These are phyloP conservation scores for Microchirus variegatus DNA, from an alignment of 2,797 vertebrate genomes.

Conservation along the genomic window DNA sequence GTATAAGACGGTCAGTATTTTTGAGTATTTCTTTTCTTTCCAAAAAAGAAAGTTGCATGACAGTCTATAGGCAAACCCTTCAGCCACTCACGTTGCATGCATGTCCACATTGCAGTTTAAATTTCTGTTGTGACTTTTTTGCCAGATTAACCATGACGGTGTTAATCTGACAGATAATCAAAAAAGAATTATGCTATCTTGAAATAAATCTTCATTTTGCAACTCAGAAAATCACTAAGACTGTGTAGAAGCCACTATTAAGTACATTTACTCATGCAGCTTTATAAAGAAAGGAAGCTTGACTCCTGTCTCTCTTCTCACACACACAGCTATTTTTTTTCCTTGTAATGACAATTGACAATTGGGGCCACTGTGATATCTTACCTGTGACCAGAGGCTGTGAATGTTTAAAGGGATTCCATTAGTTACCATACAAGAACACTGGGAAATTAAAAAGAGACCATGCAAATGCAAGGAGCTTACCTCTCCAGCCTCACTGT, in stretches of 20 bases:
- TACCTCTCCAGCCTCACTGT: slow-evolving; percentile 61
- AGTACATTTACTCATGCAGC: not conserved
- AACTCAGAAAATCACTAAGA: not conserved
- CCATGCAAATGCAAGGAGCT: slow-evolving; percentile 72
- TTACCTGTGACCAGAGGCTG: slow-evolving; percentile 40
- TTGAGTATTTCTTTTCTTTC: no score
- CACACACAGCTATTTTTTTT: not conserved
- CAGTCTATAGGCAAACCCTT: not conserved
- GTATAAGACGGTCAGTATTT: no score
- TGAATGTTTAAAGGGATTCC: slow-evolving; percentile 71
- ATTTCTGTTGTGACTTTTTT: not conserved
- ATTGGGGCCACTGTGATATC: slow-evolving; percentile 52
- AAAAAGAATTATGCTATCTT: not conserved
- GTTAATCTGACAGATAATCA: no score
- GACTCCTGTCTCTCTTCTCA: not conserved
- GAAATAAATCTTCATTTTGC: not conserved
- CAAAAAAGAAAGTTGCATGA: no score
- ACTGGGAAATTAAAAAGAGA: slow-evolving; percentile 52
- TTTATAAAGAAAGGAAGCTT: not conserved
- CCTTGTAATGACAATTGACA: slow-evolving; percentile 24
- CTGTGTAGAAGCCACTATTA: no score
- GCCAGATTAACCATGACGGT: no score
- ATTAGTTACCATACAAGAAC: slow-evolving; percentile 63
- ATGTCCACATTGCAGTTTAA: not conserved
- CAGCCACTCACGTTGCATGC: no score